These are phyloP conservation scores for Campylomormyrus numenius DNA, from an alignment of 2,113 vertebrate genomes.

Conservation along the genomic window DNA sequence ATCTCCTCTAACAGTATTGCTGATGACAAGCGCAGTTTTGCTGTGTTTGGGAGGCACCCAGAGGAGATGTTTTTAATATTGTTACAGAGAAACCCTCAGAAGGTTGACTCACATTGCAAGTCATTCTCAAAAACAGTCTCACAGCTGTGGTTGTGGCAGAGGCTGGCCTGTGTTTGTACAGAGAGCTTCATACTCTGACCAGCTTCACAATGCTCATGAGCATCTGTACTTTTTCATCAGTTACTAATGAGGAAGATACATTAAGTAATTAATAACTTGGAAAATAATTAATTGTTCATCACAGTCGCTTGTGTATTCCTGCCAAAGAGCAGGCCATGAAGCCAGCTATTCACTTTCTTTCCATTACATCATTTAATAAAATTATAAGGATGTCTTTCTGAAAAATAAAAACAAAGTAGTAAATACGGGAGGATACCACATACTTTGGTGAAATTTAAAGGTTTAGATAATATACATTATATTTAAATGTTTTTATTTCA, in stretches of 20 bases:
- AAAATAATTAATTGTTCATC: not conserved
- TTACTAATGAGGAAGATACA: not conserved
- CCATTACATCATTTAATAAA: constrained; percentile 12
- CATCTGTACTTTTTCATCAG: not conserved
- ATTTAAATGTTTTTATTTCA: not conserved
- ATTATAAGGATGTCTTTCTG: not conserved
- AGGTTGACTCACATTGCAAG: not conserved
- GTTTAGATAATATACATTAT: not conserved
- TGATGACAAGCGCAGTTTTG: not conserved
- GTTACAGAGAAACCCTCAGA: not conserved
- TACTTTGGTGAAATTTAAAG: not conserved
- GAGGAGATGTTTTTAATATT: constrained; percentile 24
- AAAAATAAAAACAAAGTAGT: not conserved
- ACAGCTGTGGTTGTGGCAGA: not conserved
- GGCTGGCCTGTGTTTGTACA: not conserved
- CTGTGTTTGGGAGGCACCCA: constrained; percentile 16
- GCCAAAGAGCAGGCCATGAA: not conserved
- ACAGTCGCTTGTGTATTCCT: not conserved
- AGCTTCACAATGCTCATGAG: too few relatives aligned
- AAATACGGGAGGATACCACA: not conserved
- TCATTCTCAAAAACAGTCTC: not conserved
- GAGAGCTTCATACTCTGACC: not conserved
- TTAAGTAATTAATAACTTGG: not conserved
- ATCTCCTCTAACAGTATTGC: not conserved
- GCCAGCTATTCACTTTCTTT: not conserved